Evolutionary conservation across 2,113 vertebrate genomes (phyloP), one percentile per base, ranked within the genome.

Genomic region (Coptodon bakossiorum): DNA sequence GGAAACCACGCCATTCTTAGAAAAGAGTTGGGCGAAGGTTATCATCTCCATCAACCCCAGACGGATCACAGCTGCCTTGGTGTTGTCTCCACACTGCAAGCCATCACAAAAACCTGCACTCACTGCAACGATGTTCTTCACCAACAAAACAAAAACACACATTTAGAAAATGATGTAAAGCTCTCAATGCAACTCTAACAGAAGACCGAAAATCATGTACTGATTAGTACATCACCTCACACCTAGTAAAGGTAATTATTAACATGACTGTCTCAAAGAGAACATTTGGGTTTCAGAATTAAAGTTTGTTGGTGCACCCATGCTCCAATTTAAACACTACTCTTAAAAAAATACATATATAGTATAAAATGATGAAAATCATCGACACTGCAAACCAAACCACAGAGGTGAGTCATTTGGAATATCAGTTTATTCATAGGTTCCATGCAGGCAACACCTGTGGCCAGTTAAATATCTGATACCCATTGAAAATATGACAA

Each of bases 11-110:
- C 61, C 29, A 93, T 96, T 85, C 97, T 80, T 88, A 54, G 86
- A 98, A 96, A 98, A 97, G 81, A 98, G 76, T 80, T 96, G 97
- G 84, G 98, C 92, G 0, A 99, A 98, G 89, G 85, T 93, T 0
- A 98, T 97, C 98, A 99, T 98, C 96, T 99, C 98, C 97, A 98
- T 97, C 88, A 98, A 94, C 2, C 98, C 98, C 90, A 99, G 95
- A 8, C 98, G 97, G 94, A 99, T 98, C 91, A 98, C 97, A 0
- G 97, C 98, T 0, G 98, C 98, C 92, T 99, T 98, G 0, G 98
- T 98, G 92, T 99, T 99, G 94, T 98, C 97, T 0, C 98, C 98
- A 1, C 96, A 98, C 59, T 95, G 96, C 4, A 98, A 94, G 1
- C 98, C 98, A 0, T 99, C 98, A 1, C 98, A 98, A 96, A 99